A percentile compares a stretch with the other conserved stretches of the same genome.
Evolutionary conservation across 1,140 invertebrate genomes (phyloP).

Genomic region (Apolygus lucorum): DNA sequence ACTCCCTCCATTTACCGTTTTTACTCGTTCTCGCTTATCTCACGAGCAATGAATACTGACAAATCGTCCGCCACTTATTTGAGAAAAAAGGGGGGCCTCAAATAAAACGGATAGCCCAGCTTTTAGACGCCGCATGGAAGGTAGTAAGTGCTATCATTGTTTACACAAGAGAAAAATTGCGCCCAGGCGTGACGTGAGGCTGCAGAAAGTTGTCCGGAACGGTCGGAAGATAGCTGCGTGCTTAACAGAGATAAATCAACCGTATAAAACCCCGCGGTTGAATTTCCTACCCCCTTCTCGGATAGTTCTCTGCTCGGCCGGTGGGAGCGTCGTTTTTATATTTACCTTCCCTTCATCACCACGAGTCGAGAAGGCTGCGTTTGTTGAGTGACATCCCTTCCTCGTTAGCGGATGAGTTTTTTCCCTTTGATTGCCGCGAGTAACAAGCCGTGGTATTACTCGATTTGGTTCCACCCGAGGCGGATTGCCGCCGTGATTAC

Average conservation of each 20-base stretch:
- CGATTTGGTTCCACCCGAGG: too few relatives aligned
- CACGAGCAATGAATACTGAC: background rate
- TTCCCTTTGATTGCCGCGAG: too few relatives aligned
- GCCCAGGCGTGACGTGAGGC: background rate
- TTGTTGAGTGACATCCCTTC: too few relatives aligned
- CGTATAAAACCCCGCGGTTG: background rate
- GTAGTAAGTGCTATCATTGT: background rate
- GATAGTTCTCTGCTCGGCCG: background rate
- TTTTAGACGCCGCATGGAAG: background rate
- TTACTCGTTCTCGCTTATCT: background rate
- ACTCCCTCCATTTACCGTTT: background rate
- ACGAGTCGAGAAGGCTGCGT: too few relatives aligned
- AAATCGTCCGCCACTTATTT: background rate
- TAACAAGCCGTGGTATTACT: too few relatives aligned
- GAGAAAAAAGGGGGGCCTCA: background rate
- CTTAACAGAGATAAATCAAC: background rate
- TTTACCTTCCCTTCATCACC: background rate
- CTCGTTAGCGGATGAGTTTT: too few relatives aligned
- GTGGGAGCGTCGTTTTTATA: too few relatives aligned
- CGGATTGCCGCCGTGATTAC: too few relatives aligned
- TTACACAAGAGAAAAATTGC: background rate
- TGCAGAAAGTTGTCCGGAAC: background rate
- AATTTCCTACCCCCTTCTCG: background rate
- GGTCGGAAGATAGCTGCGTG: background rate
- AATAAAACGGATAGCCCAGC: background rate